These are phyloP conservation scores for Scolopax bukidnonensis DNA, from an alignment of 2,797 vertebrate species.

Conservation along the genomic window DNA sequence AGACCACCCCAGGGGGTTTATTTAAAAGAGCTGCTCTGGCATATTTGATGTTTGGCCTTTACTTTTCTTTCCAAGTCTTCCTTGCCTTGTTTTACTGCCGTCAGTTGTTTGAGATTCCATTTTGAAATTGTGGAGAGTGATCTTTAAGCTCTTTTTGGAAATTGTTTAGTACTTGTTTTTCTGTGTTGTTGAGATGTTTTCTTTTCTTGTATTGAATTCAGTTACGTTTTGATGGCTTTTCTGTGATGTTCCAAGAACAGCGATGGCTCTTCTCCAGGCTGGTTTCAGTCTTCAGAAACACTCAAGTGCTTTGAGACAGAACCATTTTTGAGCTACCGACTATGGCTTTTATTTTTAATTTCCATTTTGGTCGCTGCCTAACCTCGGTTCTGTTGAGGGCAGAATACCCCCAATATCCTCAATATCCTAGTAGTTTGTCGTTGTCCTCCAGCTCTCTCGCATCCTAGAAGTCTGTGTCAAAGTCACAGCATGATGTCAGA, in stretches of 20 bases:
- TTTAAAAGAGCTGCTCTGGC: neutral
- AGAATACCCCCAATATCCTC: neutral
- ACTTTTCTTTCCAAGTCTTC: neutral
- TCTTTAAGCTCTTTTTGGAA: neutral
- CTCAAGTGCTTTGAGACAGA: neutral
- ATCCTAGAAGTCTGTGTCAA: neutral
- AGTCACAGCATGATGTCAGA: neutral
- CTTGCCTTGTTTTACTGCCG: neutral
- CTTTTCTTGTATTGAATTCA: neutral
- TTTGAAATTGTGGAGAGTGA: neutral
- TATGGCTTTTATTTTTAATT: neutral
- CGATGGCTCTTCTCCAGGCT: neutral
- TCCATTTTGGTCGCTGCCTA: neutral
- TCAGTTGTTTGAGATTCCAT: neutral
- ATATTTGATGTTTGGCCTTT: neutral
- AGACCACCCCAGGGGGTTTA: neutral
- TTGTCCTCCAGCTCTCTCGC: neutral
- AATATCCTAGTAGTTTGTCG: neutral
- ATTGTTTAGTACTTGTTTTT: neutral
- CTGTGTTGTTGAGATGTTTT: neutral
- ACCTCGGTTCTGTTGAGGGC: neutral
- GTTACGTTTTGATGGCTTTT: constrained; percentile 4
- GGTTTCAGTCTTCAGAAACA: neutral
- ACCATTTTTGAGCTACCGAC: neutral
- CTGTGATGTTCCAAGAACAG: neutral